Conservation (phyloP, 2,888 invertebrate genomes). For the Acleris cristana region DNA sequence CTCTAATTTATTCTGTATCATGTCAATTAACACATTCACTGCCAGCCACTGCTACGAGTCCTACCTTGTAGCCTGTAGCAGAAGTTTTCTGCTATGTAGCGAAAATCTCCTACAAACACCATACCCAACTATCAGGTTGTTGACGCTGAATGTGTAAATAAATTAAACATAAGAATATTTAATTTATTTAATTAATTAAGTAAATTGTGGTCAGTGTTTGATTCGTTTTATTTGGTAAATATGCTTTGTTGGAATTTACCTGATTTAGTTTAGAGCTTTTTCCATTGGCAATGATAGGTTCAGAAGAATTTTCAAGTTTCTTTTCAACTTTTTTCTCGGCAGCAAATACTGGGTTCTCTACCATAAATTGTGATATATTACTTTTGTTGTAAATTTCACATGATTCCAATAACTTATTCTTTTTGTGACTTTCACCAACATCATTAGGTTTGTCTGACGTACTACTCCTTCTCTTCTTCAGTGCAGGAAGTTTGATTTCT, state of each 20-base stretch:
- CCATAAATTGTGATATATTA: constrained; percentile 57
- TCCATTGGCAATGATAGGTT: constrained; percentile 66
- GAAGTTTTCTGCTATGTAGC: no score
- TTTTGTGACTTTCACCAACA: constrained; percentile 66
- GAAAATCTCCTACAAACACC: no score
- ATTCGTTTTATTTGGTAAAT: neutral
- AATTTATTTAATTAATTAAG: no score
- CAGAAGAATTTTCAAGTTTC: constrained; percentile 61
- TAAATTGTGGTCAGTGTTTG: no score
- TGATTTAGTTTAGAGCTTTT: constrained; percentile 59
- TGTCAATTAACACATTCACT: no score
- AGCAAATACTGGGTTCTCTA: constrained; percentile 57
- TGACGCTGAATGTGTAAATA: no score
- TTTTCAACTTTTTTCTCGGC: constrained; percentile 71
- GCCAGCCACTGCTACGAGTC: no score
- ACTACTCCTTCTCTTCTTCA: constrained; percentile 76
- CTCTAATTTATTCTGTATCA: no score
- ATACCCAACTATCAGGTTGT: no score
- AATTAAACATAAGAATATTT: no score
- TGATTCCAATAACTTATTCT: constrained; percentile 66
- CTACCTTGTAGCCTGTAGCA: no score
- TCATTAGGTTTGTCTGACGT: constrained; percentile 79
- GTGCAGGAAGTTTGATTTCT: constrained; percentile 67
- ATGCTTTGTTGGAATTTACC: constrained; percentile 48
- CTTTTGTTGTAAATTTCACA: constrained; percentile 72